Percentiles rank a stretch among this genome's conserved stretches.
Conservation (phyloP, 2,888 invertebrate genomes). For the Chrysotoxum bicinctum region DNA sequence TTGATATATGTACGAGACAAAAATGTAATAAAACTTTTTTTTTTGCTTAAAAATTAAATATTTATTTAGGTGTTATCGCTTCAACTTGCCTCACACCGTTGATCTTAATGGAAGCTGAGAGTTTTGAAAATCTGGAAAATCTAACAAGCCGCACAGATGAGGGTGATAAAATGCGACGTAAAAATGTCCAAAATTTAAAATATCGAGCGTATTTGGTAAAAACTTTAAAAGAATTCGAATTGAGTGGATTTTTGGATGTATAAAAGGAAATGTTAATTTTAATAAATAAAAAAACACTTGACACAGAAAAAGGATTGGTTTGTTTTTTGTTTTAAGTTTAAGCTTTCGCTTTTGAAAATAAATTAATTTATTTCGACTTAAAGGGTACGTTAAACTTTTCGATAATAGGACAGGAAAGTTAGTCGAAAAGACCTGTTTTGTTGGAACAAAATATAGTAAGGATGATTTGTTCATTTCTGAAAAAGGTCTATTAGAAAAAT, state of each 20-base stretch:
- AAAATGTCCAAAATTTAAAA: slow-evolving; percentile 80
- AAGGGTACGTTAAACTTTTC: no score
- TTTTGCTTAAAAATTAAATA: not conserved
- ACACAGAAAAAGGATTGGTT: not conserved
- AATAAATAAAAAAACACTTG: not conserved
- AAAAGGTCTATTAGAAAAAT: no score
- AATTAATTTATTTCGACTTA: no score
- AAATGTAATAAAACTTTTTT: not conserved
- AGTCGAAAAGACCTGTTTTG: no score
- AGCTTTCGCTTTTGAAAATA: no score
- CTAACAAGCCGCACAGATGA: slow-evolving; percentile 77
- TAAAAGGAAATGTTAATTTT: slow-evolving; percentile 45
- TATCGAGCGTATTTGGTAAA: slow-evolving; percentile 77
- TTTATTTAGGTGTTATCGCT: slow-evolving; percentile 78
- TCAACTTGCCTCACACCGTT: slow-evolving; percentile 80
- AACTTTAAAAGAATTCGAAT: slow-evolving; percentile 79
- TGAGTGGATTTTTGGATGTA: slow-evolving; percentile 79
- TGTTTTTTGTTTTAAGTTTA: no score
- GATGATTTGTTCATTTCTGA: no score
- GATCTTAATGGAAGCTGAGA: slow-evolving; percentile 78
- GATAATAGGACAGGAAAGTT: no score
- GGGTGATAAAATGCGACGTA: slow-evolving; percentile 77
- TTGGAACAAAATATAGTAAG: no score
- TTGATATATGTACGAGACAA: not conserved
- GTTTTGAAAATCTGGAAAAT: slow-evolving; percentile 77